Evolutionary conservation across 2,113 vertebrate species (phyloP).

Genomic region (Emberiza fucata): DNA sequence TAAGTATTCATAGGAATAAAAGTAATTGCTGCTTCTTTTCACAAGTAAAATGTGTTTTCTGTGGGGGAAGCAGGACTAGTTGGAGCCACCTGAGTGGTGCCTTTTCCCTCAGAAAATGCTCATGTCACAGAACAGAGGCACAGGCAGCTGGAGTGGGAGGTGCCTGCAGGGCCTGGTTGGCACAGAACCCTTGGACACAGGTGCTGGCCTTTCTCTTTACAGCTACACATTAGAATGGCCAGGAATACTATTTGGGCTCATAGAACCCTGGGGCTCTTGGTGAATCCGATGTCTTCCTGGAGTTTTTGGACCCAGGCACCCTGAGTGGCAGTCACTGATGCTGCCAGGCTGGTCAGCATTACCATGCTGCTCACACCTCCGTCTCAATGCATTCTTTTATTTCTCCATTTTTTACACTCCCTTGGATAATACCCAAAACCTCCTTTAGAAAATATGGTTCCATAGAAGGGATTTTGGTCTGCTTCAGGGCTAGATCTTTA

Average conservation of each 20-base stretch:
- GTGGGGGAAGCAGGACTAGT: neutral
- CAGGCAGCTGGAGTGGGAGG: neutral
- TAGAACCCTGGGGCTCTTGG: neutral
- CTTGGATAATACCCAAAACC: neutral
- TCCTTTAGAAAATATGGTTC: neutral
- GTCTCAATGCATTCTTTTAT: neutral
- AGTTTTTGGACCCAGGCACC: neutral
- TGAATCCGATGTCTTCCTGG: neutral
- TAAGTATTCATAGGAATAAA: conserved; percentile 14
- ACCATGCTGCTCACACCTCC: neutral
- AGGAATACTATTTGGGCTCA: neutral
- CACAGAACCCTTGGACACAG: neutral
- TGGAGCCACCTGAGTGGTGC: neutral
- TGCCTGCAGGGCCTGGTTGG: neutral
- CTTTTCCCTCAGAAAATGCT: neutral
- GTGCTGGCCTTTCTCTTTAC: neutral
- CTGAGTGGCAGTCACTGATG: neutral
- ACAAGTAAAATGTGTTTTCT: neutral
- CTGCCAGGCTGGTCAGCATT: neutral
- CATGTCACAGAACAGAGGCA: neutral
- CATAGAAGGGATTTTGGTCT: neutral
- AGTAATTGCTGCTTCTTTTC: neutral
- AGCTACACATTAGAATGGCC: neutral
- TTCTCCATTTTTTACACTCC: neutral
- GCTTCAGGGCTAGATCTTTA: neutral